Percentiles rank a stretch among this genome's conserved stretches.
phyloP scores from a whole-genome alignment of 2,888 invertebrate genomes.

The Andrena fulva region DNA sequence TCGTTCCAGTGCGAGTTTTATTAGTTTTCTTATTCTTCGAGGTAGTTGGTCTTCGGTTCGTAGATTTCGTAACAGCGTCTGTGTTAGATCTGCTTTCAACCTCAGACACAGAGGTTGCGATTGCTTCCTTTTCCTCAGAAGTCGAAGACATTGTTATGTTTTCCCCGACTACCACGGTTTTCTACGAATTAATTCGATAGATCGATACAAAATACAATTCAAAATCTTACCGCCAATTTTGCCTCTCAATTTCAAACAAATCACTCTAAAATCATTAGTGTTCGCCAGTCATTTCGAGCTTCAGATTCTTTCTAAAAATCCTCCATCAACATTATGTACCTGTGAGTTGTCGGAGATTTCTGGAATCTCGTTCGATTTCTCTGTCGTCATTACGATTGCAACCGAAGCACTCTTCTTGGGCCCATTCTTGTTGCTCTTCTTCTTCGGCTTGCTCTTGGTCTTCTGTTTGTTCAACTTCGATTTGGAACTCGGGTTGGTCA shows the following conservation, averaged over 20 bases:
- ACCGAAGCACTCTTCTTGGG: constrained; percentile 69
- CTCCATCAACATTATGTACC: constrained; percentile 22
- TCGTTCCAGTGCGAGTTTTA: constrained; percentile 79
- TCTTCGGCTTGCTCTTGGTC: constrained; percentile 76
- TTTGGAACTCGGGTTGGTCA: constrained; percentile 86
- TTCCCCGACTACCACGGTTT: constrained; percentile 35
- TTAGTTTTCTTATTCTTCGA: constrained; percentile 83
- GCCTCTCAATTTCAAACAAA: too few relatives aligned
- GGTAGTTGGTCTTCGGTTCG: constrained; percentile 51
- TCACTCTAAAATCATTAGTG: too few relatives aligned
- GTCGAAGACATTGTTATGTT: constrained; percentile 38
- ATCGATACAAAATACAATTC: neutral
- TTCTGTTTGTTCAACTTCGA: constrained; percentile 86
- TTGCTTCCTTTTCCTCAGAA: constrained; percentile 37
- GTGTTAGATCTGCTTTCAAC: constrained; percentile 27
- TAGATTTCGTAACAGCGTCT: constrained; percentile 24
- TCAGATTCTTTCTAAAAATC: neutral
- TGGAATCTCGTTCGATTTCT: constrained; percentile 27
- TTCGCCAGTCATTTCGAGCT: too few relatives aligned
- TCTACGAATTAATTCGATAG: constrained; percentile 30
- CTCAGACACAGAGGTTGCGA: constrained; percentile 36
- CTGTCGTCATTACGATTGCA: neutral
- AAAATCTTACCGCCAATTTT: neutral
- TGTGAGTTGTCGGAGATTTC: constrained; percentile 25
- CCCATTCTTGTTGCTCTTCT: constrained; percentile 76